Percentiles rank a stretch among this genome's conserved stretches.
phyloP scores from a whole-genome alignment of 35 echinoderm and acorn worm genomes.

The Nesometra sesokonis region DNA sequence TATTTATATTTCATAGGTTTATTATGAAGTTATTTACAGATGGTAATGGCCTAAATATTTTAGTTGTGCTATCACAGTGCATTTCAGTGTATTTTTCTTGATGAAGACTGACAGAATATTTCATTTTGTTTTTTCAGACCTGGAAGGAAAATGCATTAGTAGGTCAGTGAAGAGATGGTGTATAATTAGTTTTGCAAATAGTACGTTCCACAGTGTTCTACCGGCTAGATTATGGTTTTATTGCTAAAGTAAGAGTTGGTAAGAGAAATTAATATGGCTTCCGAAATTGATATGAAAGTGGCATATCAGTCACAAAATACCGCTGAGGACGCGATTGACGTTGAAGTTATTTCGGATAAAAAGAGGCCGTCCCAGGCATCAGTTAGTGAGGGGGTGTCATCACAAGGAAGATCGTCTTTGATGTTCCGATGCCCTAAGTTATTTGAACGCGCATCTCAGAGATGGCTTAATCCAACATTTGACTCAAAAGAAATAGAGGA shows the following conservation, averaged over 20 bases:
- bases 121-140: not conserved
- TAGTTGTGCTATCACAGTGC: too few species aligned
- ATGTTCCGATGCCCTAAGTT: constrained; percentile 68
- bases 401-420: constrained; percentile 39
- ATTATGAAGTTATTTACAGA: too few species aligned
- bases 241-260: not conserved
- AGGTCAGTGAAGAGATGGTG: not conserved
- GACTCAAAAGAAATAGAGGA: constrained; percentile 74
- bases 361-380: constrained; percentile 15
- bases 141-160: not conserved
- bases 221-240: not conserved
- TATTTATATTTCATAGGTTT: too few species aligned
- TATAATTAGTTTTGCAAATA: not conserved
- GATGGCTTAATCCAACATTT: constrained; percentile 95
- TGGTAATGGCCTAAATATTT: too few species aligned
- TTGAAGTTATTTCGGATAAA: constrained; percentile 49
- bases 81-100: too few species aligned
- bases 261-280: constrained; percentile 34
- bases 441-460: constrained; percentile 89
- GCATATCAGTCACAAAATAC: constrained; percentile 48
- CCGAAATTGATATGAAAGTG: constrained; percentile 58
- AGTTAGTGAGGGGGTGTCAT: constrained; percentile 48
- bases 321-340: constrained; percentile 49
- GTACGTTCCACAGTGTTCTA: not conserved
- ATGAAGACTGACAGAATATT: not conserved